phyloP scores from a whole-genome alignment of 2,888 invertebrate species.

The Drosophila lacicola region DNA sequence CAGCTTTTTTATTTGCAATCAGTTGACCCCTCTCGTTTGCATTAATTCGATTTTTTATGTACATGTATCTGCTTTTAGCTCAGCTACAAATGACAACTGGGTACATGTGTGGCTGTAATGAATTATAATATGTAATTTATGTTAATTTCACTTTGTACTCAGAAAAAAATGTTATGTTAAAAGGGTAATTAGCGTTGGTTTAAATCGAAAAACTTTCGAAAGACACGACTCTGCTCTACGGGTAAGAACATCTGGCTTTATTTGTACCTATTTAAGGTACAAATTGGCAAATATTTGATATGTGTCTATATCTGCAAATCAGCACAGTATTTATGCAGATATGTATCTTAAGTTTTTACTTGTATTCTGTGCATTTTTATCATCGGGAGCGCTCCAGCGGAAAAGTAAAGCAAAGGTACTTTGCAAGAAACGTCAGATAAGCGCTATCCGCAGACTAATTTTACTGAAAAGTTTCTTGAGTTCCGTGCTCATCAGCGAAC shows the following conservation, averaged over 20 bases:
- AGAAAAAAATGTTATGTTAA: slow-evolving; percentile 18
- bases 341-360: too few species aligned
- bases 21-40: slow-evolving; percentile 13
- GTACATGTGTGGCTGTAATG: slow-evolving; percentile 45
- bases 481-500: too few species aligned
- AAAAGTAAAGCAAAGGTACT: background rate
- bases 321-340: too few species aligned
- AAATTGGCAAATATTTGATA: background rate
- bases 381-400: background rate
- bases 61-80: slow-evolving; percentile 34
- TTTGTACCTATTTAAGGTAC: background rate
- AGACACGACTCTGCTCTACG: background rate
- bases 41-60: slow-evolving; percentile 28
- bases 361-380: background rate
- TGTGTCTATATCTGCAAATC: too few species aligned
- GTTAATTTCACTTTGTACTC: slow-evolving; percentile 43
- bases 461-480: too few species aligned
- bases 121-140: slow-evolving; percentile 59
- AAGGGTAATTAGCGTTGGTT: slow-evolving; percentile 64
- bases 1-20: background rate
- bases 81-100: slow-evolving; percentile 53
- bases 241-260: too few species aligned
- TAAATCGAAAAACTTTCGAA: slow-evolving; percentile 23
- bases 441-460: too few species aligned
- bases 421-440: background rate